These are phyloP conservation scores for Syrmaticus mikado DNA, from an alignment of 2,113 vertebrate species.

Conservation along the genomic window DNA sequence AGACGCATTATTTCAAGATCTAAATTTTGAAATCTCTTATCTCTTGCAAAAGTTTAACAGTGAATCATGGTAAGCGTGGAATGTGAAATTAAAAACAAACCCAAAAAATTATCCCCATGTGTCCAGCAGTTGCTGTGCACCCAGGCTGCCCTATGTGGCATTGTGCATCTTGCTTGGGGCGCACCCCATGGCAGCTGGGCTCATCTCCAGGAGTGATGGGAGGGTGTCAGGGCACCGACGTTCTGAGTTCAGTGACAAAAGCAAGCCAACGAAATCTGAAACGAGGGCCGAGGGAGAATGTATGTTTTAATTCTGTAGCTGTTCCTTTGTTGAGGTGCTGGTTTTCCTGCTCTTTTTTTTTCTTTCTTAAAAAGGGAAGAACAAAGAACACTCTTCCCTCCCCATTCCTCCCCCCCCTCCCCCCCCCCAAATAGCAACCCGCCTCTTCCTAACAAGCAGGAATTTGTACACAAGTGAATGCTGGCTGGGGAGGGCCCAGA, in stretches of 20 bases:
- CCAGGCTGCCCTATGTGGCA: not conserved
- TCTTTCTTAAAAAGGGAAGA: not conserved
- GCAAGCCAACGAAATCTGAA: not conserved
- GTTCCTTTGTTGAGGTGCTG: constrained; percentile 1
- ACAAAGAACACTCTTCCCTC: not conserved
- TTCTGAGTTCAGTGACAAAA: not conserved
- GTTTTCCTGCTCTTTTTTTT: not conserved
- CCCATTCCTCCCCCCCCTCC: too few relatives aligned
- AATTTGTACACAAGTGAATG: not conserved
- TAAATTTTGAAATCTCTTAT: not conserved
- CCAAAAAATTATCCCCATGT: not conserved
- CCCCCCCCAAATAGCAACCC: not conserved
- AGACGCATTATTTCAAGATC: not conserved
- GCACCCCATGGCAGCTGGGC: not conserved
- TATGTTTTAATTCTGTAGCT: not conserved
- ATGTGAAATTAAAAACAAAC: not conserved
- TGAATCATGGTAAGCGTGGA: not conserved
- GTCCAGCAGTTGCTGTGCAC: not conserved
- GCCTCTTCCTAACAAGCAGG: not conserved
- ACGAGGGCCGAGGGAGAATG: not conserved
- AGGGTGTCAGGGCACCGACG: not conserved
- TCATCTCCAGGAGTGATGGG: not conserved
- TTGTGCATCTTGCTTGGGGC: not conserved
- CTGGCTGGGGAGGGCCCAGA: not conserved
- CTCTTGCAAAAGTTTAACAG: not conserved